Conservation (phyloP, 2,113 vertebrate genomes). For the cat (Felis catus) region F.catus_Fca126_mat1.0 CM031412.1:225925501-225926000, state of each 20-base stretch:
- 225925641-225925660: neutral
- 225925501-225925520: neutral
- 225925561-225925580: neutral
- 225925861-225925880: neutral
- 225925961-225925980: neutral
- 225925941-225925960: neutral
- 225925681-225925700: neutral
- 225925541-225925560: neutral
- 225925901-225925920: neutral
- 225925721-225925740: neutral
- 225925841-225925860: neutral
- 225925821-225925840: neutral
- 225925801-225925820: neutral
- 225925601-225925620: neutral
- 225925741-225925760: neutral
- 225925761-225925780: neutral
- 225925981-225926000: neutral
- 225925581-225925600: neutral
- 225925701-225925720: neutral
- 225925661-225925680: neutral
- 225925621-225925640: neutral
- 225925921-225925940: neutral
- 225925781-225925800: neutral
- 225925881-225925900: neutral
- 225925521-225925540: neutral